Evolutionary conservation across 2,113 vertebrate genomes (phyloP), one percentile per base, ranked within the genome.

Genomic region (Lasiurus borealis): DNA sequence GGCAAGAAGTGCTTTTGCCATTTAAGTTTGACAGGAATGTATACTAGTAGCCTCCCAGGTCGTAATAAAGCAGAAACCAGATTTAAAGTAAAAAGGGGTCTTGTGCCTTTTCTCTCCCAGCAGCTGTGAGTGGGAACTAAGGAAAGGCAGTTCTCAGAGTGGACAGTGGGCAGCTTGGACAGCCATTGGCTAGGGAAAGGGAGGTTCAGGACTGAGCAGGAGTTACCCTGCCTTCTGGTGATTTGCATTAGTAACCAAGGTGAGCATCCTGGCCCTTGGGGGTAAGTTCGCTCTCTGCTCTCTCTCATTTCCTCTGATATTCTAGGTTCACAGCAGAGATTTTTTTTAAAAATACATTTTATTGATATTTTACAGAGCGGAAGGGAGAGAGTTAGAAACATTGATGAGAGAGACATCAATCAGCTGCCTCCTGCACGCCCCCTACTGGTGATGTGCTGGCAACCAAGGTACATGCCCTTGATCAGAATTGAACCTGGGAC

Each of bases 31-130:
- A 90, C 5, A 72, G 25, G 36, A 73, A 4, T 44, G 68, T 52
- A 69, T 94, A 25, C 21, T 40, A 80, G 21, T 40, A 34, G 69
- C 95, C 93, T 73, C 34, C 69, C 54, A 46, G 88, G 31, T 75
- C 66, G 11, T 25, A 88, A 48, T 72, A 87, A 90, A 72, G 54
- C 36, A 78, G 52, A 95, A 90, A 82, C 21, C 91, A 88, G 25
- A 90, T 27, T 59, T 78, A 50, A 86, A 84, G 14, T 31, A 44
- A 93, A 90, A 97, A 97, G 52, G 11, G 88, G 44, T 40, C 40
- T 11, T 25, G 9, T 66, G 5, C 44, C 86, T 75, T 91, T 90
- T 50, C 44, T 96, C 31, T 71, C 34, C 29, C 34, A 81, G 19
- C 21, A 72, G 27, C 40, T 83, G 31, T 5, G 40, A 64, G 8